Conservation (phyloP, 2,797 vertebrate species). For the Euphonia xanthogaster region DNA sequence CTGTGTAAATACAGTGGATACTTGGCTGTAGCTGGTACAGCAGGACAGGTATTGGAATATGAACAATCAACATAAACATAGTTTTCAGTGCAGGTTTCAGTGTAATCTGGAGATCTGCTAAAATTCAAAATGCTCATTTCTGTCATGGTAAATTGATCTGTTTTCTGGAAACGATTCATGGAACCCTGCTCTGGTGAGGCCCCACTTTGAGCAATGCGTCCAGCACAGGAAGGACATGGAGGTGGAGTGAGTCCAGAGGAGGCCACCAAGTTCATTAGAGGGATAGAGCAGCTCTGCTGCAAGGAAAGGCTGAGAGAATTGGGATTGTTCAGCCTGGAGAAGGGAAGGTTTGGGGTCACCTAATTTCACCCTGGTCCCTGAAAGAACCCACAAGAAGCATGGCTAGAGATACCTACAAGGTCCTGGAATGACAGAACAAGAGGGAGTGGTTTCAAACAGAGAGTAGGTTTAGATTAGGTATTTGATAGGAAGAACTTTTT, state of each 20-base stretch:
- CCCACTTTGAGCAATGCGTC: neutral
- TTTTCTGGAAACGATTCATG: neutral
- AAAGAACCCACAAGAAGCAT: neutral
- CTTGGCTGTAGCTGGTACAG: constrained; percentile 93
- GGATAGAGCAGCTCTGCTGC: neutral
- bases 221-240: neutral
- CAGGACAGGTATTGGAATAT: constrained; percentile 88
- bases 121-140: neutral
- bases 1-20: constrained; percentile 98
- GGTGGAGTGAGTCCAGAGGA: neutral
- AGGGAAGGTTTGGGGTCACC: neutral
- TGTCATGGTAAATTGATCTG: neutral
- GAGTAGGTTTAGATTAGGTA: neutral
- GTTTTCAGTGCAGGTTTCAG: neutral
- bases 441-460: neutral
- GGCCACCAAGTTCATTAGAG: neutral
- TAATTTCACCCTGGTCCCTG: neutral
- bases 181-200: neutral
- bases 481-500: neutral
- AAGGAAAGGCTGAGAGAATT: neutral
- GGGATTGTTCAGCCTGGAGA: neutral
- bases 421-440: neutral
- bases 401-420: neutral
- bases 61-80: neutral
- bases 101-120: neutral